Percentiles rank a stretch among this genome's conserved stretches.
Evolutionary conservation across 2,113 vertebrate species (phyloP).

Genomic region (Colaptes auratus): DNA sequence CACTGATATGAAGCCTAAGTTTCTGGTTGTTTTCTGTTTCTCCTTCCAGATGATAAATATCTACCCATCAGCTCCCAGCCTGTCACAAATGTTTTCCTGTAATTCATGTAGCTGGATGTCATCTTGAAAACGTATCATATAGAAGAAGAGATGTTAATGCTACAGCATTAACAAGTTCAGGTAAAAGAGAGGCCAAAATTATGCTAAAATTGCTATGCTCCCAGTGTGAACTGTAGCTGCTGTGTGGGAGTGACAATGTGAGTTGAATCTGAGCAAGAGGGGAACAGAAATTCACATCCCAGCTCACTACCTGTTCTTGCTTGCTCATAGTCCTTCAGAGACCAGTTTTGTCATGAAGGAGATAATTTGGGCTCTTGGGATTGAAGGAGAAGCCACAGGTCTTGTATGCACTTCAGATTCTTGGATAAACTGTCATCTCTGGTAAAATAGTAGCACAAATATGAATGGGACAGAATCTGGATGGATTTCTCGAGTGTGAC

Average conservation of each 20-base stretch:
- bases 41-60: neutral
- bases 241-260: fast-evolving
- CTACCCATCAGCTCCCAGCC: neutral
- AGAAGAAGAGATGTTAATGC: neutral
- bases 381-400: neutral
- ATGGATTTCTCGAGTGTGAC: neutral
- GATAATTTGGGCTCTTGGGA: neutral
- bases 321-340: neutral
- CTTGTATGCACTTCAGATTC: neutral
- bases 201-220: neutral
- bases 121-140: neutral
- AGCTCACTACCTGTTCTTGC: neutral
- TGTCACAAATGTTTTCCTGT: neutral
- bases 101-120: neutral
- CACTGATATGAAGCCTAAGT: neutral
- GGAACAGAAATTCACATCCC: neutral
- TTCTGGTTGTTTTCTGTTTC: neutral
- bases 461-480: neutral
- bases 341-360: neutral
- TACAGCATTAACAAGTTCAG: neutral
- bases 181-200: neutral
- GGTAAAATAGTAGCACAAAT: neutral
- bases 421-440: neutral
- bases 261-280: neutral
- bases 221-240: neutral